phyloP scores from a whole-genome alignment of 2,888 invertebrate species.

The Mesorhabditis sp. region DNA sequence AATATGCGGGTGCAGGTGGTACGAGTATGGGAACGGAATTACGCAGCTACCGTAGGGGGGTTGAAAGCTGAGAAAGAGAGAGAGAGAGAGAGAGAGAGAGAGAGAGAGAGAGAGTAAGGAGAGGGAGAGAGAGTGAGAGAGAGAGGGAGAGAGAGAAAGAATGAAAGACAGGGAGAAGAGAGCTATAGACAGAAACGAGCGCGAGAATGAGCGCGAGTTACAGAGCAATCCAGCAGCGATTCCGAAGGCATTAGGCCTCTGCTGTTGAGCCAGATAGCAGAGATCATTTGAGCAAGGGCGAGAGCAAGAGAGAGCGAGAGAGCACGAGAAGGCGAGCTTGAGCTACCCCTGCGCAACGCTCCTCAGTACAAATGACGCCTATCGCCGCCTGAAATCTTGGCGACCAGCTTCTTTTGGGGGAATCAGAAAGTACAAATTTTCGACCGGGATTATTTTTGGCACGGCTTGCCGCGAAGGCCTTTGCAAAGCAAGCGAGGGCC shows the following conservation, averaged over 20 bases:
- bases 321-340: too few species aligned
- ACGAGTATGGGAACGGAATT: not conserved
- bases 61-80: not conserved
- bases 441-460: too few species aligned
- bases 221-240: not conserved
- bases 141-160: not conserved
- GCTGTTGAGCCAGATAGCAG: slow-evolving; percentile 10
- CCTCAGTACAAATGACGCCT: too few species aligned
- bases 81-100: slow-evolving; percentile 11
- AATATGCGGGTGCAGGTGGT: not conserved
- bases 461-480: too few species aligned
- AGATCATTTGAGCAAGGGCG: not conserved
- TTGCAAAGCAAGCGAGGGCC: too few species aligned
- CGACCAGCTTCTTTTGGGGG: too few species aligned
- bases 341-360: too few species aligned
- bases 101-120: slow-evolving; percentile 7
- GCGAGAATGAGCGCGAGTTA: slow-evolving; percentile 9
- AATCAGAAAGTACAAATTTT: too few species aligned
- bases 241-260: slow-evolving; percentile 10
- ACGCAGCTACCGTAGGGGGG: slow-evolving; percentile 11
- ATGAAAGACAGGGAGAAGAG: not conserved
- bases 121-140: slow-evolving; percentile 12
- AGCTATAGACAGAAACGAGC: slow-evolving; percentile 9
- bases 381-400: too few species aligned
- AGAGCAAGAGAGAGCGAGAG: too few species aligned